Percentiles rank a stretch among this genome's conserved stretches.
Evolutionary conservation across 2,888 invertebrate genomes (phyloP).

Genomic region (Hypercompe scribonia): DNA sequence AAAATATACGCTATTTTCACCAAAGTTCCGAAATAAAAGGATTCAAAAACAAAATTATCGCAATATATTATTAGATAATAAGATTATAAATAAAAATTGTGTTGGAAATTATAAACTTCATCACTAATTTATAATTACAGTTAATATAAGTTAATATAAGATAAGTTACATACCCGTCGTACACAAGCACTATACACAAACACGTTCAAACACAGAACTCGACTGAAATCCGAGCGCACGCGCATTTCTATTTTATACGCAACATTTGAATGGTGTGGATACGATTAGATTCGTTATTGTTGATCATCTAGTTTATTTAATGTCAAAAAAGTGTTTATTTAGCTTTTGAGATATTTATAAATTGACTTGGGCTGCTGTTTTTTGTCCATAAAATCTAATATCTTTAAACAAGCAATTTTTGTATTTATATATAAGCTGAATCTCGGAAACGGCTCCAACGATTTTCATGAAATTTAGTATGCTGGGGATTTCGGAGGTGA

Average conservation of each 20-base stretch:
- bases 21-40: neutral
- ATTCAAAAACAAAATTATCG: neutral
- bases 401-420: too few species aligned
- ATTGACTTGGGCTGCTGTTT: too few species aligned
- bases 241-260: conserved; percentile 41
- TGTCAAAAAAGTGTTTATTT: neutral
- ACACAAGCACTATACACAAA: conserved; percentile 18
- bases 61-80: neutral
- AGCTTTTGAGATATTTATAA: too few species aligned
- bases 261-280: conserved; percentile 41
- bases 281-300: neutral
- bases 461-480: too few species aligned
- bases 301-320: neutral
- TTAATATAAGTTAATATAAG: neutral
- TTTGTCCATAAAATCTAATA: too few species aligned
- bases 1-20: neutral
- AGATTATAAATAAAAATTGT: neutral
- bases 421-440: too few species aligned
- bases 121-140: neutral
- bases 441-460: too few species aligned
- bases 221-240: conserved; percentile 48
- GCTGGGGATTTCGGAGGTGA: too few species aligned
- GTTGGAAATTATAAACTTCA: neutral
- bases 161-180: conserved; percentile 16
- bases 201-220: conserved; percentile 38